phyloP scores from a whole-genome alignment of 2,113 vertebrate genomes.

The Nothoprocta perdicaria region DNA sequence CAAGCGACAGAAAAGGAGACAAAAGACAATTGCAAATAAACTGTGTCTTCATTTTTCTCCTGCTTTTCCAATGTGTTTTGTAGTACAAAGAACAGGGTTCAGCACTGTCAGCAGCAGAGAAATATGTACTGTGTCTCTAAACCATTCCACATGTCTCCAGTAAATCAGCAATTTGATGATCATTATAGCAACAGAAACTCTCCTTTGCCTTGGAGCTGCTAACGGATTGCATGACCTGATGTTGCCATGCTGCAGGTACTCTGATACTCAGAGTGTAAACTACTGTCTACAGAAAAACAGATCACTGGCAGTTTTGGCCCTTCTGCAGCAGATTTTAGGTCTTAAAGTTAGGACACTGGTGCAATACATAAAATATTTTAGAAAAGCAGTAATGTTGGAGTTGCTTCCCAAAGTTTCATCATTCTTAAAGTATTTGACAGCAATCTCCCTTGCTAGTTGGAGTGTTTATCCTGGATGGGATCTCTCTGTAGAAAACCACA shows the following conservation, averaged over 20 bases:
- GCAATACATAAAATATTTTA: background rate
- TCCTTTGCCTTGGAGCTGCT: background rate
- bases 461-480: background rate
- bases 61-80: background rate
- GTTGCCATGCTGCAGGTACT: background rate
- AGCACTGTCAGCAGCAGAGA: background rate
- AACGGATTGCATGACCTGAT: background rate
- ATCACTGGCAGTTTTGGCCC: background rate
- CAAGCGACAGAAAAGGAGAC: conserved; percentile 1
- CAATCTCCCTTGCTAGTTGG: background rate
- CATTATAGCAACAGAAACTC: background rate
- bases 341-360: background rate
- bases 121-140: background rate
- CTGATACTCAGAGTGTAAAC: background rate
- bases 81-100: background rate
- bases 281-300: background rate
- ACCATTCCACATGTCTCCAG: background rate
- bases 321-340: background rate
- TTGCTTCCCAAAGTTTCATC: background rate
- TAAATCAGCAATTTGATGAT: background rate
- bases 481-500: background rate
- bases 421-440: background rate
- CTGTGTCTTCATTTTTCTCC: background rate
- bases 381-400: background rate
- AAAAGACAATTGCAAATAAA: conserved; percentile 35